These are phyloP conservation scores for Tylochromis polylepis DNA, from an alignment of 2,113 vertebrate species.

Conservation along the genomic window DNA sequence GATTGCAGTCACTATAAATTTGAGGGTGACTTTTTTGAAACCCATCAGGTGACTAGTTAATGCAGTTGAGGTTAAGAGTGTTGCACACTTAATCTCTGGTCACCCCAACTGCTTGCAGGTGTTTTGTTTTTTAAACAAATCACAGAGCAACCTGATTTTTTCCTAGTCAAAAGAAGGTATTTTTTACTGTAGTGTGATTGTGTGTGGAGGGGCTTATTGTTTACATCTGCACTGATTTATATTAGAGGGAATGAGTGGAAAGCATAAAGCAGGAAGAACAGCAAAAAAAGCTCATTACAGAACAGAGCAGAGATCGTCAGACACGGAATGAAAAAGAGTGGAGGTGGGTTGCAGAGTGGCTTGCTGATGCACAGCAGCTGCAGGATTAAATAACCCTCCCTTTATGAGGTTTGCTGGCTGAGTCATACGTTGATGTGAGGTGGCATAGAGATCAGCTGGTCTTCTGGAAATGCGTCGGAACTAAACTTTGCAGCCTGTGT, in stretches of 20 bases:
- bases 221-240: not conserved
- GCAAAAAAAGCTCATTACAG: not conserved
- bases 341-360: not conserved
- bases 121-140: not conserved
- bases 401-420: not conserved
- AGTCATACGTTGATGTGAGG: not conserved
- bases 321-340: not conserved
- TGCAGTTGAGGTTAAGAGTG: not conserved
- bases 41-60: not conserved
- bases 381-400: not conserved
- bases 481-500: not conserved
- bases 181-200: not conserved
- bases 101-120: rapidly evolving
- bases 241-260: not conserved
- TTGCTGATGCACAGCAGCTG: not conserved
- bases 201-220: not conserved
- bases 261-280: not conserved
- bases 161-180: not conserved
- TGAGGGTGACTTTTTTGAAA: not conserved
- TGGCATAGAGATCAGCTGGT: not conserved
- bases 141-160: not conserved
- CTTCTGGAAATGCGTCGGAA: not conserved
- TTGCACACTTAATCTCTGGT: not conserved
- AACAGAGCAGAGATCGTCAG: rapidly evolving
- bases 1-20: not conserved